Conservation (phyloP, 64 coral and sea anemone species). For the Actinia equina region DNA sequence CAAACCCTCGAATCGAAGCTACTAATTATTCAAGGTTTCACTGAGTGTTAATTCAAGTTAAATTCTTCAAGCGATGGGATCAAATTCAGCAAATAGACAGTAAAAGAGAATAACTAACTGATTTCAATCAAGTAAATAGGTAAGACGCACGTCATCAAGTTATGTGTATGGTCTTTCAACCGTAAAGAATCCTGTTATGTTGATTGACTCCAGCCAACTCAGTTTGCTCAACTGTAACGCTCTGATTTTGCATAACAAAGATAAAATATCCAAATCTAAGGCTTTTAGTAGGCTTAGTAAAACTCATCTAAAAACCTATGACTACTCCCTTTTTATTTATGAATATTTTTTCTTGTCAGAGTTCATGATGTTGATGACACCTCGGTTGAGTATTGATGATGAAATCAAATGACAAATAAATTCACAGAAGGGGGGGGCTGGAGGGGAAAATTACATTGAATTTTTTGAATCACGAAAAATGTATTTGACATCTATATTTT, state of each 20-base stretch:
- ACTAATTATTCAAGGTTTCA: background rate
- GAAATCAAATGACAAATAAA: no score
- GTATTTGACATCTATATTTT: background rate
- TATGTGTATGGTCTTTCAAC: background rate
- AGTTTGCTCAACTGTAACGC: background rate
- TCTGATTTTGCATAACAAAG: background rate
- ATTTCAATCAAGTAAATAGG: background rate
- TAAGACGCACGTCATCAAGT: background rate
- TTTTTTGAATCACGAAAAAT: background rate
- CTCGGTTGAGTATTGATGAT: background rate
- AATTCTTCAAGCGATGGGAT: background rate
- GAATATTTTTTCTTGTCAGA: no score
- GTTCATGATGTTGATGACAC: no score
- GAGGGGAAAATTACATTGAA: background rate
- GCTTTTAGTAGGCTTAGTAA: background rate
- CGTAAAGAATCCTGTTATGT: background rate
- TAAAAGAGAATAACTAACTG: background rate
- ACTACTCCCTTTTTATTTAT: no score
- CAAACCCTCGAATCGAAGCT: background rate
- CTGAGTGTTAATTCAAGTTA: no score
- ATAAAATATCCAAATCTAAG: background rate
- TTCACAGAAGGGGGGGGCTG: background rate
- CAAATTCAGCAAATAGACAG: background rate
- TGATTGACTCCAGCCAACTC: background rate
- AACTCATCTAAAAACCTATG: no score